Base-by-base conservation (phyloP, 2,888 invertebrate genomes). In the Dasypolia templi region DNA sequence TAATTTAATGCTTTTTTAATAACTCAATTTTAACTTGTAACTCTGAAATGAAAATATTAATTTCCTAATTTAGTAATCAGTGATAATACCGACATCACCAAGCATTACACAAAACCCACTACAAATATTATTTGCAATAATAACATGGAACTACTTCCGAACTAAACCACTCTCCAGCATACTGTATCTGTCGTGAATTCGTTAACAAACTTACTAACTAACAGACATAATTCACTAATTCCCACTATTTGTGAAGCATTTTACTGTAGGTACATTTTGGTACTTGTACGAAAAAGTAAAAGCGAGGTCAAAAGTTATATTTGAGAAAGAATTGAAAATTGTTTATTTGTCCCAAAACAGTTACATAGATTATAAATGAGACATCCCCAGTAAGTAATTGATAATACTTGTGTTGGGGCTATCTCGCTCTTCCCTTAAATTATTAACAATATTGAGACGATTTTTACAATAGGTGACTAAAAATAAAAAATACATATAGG, bases 161-260 rank as follows among this genome's bases (percentile, higher is more conserved):
- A 69, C 46, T 17, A 77, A 81, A 78, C n/a, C 46, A 46, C 68
- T 70, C 58, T 81, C 86, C 22, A 79, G 84, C 79, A 77, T 76
- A 79, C 72, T 78, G 53, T 86, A 86, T 87, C 86, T 88, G 83
- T 84, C 87, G 83, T 79, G 26, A n/a, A 88, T 87, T 87, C 87
- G 66, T 83, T 42, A 72, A 82, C 67, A 29, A 64, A 72, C 80
- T 84, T 89, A 64, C 75, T 86, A 89, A 89, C 89, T 87, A 92
- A 91, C 89, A 89, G 61, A 86, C 86, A 88, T 92, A 90, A 92
- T 91, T 92, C 89, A 91, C 85, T 85, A 88, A 86, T 88, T 84
- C 81, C 77, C 51, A 77, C 80, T 88, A 92, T 93, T 93, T 92
- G 92, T 89, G 89, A 86, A 84, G 86, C 85, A 84, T 91, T 91